Conservation (phyloP, 2,113 vertebrate species). For the Boleophthalmus pectinirostris region DNA sequence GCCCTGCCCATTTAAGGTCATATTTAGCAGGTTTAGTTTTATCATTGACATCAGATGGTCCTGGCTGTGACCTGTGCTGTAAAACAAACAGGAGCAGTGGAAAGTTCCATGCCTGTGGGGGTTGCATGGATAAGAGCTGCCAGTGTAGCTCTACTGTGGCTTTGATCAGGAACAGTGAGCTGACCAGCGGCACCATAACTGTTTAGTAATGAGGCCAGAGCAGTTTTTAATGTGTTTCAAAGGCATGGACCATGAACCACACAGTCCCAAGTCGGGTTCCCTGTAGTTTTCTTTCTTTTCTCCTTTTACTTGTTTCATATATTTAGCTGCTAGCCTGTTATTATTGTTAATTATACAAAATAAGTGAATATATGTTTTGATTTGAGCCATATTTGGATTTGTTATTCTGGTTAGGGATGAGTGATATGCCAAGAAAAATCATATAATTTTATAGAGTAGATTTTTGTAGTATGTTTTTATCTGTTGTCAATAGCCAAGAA, state of each 20-base stretch:
- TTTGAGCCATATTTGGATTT: neutral
- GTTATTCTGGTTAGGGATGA: too few relatives aligned
- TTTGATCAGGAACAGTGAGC: slow-evolving; percentile 16
- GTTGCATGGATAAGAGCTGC: slow-evolving; percentile 6
- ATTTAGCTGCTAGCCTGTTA: neutral
- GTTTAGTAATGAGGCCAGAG: neutral
- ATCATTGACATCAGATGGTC: slow-evolving; percentile 13
- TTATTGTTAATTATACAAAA: neutral
- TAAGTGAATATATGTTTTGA: neutral
- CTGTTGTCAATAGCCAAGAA: too few relatives aligned
- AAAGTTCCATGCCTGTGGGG: slow-evolving; percentile 35
- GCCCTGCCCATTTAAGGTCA: neutral
- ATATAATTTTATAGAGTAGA: too few relatives aligned
- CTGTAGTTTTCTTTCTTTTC: neutral
- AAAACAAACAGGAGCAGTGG: slow-evolving; percentile 22
- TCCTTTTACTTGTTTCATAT: neutral
- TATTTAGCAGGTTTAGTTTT: slow-evolving; percentile 37
- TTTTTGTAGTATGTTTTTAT: too few relatives aligned
- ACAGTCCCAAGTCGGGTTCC: neutral
- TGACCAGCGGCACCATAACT: slow-evolving; percentile 2
- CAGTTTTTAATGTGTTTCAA: slow-evolving; percentile 6
- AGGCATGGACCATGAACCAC: neutral
- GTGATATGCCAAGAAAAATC: too few relatives aligned
- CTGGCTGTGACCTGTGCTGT: slow-evolving; percentile 8
- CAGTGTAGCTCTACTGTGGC: neutral